Base-by-base conservation (phyloP, 2,113 vertebrate genomes). In the Nesoenas mayeri region DNA sequence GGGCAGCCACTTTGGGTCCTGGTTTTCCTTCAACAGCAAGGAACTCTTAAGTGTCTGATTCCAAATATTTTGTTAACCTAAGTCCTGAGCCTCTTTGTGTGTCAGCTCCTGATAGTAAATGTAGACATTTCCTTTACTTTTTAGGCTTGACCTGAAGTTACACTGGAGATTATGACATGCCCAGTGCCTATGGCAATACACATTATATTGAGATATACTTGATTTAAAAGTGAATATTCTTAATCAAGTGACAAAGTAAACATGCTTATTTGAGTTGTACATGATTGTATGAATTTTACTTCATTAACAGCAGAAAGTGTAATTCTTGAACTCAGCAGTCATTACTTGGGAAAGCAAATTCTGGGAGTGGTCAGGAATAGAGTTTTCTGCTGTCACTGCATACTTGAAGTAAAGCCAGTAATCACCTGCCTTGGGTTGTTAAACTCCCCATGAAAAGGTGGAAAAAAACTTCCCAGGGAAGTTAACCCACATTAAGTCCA, bases 171-270 rank as follows among this genome's bases (percentile, higher is more conserved):
- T 50, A 34, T 67, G 29, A 72, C n/a, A 26, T 29, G 8, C 11
- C 67, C 40, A 32, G 25, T 57, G 32, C 15, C 18, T 60, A 3
- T 51, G 6, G 22, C 51, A 32, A 58, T 51, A 42, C 15, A 60
- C 0, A 0, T 38, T 28, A 32, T 15, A 51, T 9, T 71, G 48
- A 89, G 47, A 66, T 16, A 44, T 18, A 89, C 12, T 36, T 66
- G 36, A 67, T 32, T 56, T 25, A 58, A 50, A 79, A 70, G 13
- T 70, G 56, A 93, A 70, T 82, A 58, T 82, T 88, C 38, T 44
- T 72, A 54, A 94, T 58, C 64, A 94, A 95, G 83, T 65, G 14
- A 42, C 53, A 34, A 75, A 50, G 15, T 6, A 75, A 61, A 71
- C 15, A 15, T 28, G n/a, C 3, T 86, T 83, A 42, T 80, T 69